Evolutionary conservation across 2,888 invertebrate genomes (phyloP).

Genomic region (Allolobophora icterica): DNA sequence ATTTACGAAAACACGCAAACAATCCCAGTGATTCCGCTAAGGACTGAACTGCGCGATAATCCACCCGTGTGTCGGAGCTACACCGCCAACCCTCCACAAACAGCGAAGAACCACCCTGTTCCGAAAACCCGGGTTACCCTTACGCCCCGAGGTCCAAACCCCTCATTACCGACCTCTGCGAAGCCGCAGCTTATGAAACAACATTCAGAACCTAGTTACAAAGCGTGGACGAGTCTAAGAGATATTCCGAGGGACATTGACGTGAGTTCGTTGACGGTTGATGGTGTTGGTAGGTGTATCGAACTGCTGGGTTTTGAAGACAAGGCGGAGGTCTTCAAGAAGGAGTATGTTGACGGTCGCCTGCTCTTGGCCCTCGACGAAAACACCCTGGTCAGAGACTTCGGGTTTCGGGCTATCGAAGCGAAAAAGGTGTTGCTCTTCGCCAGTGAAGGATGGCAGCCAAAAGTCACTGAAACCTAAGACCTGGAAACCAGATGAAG

Average conservation of each 20-base stretch:
- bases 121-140: neutral
- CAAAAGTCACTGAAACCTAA: neutral
- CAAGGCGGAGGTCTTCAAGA: neutral
- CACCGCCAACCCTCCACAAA: neutral
- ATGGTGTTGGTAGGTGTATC: neutral
- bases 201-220: neutral
- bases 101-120: neutral
- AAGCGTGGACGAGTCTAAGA: neutral
- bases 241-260: neutral
- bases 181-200: neutral
- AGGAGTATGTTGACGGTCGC: slow-evolving; percentile 13
- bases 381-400: slow-evolving; percentile 8
- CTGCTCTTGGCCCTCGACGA: neutral
- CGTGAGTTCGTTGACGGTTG: neutral
- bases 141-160: neutral
- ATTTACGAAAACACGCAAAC: neutral
- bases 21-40: neutral
- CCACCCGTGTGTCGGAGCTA: neutral
- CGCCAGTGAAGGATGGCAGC: slow-evolving; percentile 21
- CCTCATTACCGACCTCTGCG: neutral
- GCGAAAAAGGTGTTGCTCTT: slow-evolving; percentile 20
- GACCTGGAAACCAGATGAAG: neutral
- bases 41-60: neutral
- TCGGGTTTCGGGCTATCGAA: slow-evolving; percentile 12
- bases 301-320: neutral